These are phyloP conservation scores for Tetanocera ferruginea DNA, from an alignment of 2,888 invertebrate genomes.

Conservation along the genomic window DNA sequence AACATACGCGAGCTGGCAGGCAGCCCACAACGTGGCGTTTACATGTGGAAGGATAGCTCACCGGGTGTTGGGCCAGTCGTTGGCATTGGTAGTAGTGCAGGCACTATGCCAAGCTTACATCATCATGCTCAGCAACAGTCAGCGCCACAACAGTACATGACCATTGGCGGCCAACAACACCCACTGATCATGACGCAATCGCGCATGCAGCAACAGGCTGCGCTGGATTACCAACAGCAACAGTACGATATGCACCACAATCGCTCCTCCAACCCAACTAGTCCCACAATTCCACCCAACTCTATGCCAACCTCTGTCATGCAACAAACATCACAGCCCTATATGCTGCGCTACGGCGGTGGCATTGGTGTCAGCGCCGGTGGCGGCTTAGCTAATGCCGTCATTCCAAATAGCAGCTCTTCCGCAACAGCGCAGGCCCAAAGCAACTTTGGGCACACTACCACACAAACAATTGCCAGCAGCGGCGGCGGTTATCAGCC, in stretches of 20 bases:
- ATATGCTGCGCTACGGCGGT: slow-evolving; percentile 64
- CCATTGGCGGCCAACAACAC: slow-evolving; percentile 55
- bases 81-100: slow-evolving; percentile 65
- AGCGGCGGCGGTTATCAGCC: slow-evolving; percentile 73
- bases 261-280: slow-evolving; percentile 81
- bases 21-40: slow-evolving; percentile 85
- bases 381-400: slow-evolving; percentile 35
- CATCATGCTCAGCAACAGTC: slow-evolving; percentile 47
- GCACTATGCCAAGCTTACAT: slow-evolving; percentile 63
- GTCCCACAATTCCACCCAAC: slow-evolving; percentile 75
- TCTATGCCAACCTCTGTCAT: slow-evolving; percentile 59
- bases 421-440: slow-evolving; percentile 39
- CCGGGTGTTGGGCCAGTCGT: slow-evolving; percentile 71
- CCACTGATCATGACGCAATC: slow-evolving; percentile 65
- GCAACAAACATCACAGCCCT: slow-evolving; percentile 65
- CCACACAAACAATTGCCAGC: slow-evolving; percentile 49
- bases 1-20: slow-evolving; percentile 91
- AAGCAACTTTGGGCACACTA: slow-evolving; percentile 38
- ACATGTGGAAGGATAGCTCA: slow-evolving; percentile 85
- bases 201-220: slow-evolving; percentile 57
- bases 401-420: slow-evolving; percentile 39
- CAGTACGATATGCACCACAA: slow-evolving; percentile 69
- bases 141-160: slow-evolving; percentile 53
- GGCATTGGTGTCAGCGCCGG: slow-evolving; percentile 43
- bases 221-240: slow-evolving; percentile 56